A percentile compares a stretch with the other conserved stretches of the same genome.
Conservation (phyloP, 1,140 invertebrate species). For the Drosophila persimilis region DNA sequence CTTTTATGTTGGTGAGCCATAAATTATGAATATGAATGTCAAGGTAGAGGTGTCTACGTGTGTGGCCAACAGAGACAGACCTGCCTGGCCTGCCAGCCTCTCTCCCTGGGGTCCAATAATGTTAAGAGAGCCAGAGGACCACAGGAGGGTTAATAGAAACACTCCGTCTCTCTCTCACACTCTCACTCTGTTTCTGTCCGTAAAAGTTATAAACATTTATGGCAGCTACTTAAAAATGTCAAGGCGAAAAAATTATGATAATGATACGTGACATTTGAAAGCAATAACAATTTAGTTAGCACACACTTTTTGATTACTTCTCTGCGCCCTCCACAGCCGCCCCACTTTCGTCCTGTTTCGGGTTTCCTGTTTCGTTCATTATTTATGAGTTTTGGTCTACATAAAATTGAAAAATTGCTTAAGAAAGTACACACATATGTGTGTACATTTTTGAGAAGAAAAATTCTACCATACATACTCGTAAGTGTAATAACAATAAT, state of each 20-base stretch:
- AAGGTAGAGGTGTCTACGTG: slow-evolving; percentile 51
- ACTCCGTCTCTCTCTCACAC: neutral
- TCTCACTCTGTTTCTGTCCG: slow-evolving; percentile 28
- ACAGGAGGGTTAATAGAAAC: slow-evolving; percentile 65
- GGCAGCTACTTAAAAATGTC: slow-evolving; percentile 81
- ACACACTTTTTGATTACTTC: slow-evolving; percentile 77
- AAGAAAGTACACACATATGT: slow-evolving; percentile 23
- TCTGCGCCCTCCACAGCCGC: neutral
- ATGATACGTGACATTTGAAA: slow-evolving; percentile 81
- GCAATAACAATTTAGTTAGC: slow-evolving; percentile 81
- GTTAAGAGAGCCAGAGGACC: slow-evolving; percentile 45
- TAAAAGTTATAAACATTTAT: slow-evolving; percentile 79
- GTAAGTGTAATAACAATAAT: slow-evolving; percentile 56
- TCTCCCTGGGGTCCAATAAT: slow-evolving; percentile 70
- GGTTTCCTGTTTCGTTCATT: slow-evolving; percentile 43
- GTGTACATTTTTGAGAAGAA: too few relatives aligned
- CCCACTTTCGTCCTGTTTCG: slow-evolving; percentile 1
- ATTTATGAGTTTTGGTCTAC: slow-evolving; percentile 65
- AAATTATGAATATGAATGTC: slow-evolving; percentile 76
- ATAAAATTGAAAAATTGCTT: slow-evolving; percentile 78
- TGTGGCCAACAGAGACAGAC: slow-evolving; percentile 17
- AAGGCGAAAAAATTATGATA: slow-evolving; percentile 80
- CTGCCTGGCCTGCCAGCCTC: neutral
- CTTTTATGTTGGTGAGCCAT: slow-evolving; percentile 30
- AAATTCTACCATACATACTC: slow-evolving; percentile 3